A percentile compares a stretch with the other conserved stretches of the same genome.
Evolutionary conservation across 2,113 vertebrate species (phyloP).

Genomic region (Paracanthobrama guichenoti): DNA sequence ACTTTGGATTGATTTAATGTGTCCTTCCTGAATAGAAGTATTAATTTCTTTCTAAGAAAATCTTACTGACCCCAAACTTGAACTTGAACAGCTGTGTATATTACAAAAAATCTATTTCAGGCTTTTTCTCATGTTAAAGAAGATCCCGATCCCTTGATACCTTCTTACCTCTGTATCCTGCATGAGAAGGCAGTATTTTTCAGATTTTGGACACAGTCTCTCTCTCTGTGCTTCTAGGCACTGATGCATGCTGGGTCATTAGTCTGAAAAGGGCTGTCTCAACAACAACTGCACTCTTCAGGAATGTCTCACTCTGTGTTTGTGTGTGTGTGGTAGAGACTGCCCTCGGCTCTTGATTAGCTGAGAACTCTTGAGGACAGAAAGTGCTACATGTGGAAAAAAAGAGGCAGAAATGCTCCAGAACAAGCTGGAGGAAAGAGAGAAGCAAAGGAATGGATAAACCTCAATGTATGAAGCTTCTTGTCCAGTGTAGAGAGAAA

Average conservation of each 20-base stretch:
- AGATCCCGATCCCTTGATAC: background rate
- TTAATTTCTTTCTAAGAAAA: background rate
- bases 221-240: background rate
- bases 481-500: conserved; percentile 14
- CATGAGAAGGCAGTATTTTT: background rate
- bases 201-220: background rate
- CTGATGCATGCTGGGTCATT: conserved; percentile 52
- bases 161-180: background rate
- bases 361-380: conserved; percentile 16
- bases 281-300: conserved; percentile 28
- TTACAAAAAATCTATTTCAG: background rate
- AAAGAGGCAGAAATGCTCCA: conserved; percentile 1
- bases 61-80: background rate
- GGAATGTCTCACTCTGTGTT: background rate
- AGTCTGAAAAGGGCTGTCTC: conserved; percentile 23
- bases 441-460: background rate
- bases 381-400: conserved; percentile 24
- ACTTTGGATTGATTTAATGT: background rate
- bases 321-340: conserved; percentile 2
- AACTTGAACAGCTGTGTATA: background rate
- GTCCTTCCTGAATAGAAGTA: background rate
- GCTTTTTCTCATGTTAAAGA: background rate
- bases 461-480: background rate
- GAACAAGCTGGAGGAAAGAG: conserved; percentile 9
- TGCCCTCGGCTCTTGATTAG: conserved; percentile 14